Evolutionary conservation across 2,888 invertebrate genomes (phyloP), one percentile per base, ranked within the genome.

Genomic region (Hypsopygia costalis): DNA sequence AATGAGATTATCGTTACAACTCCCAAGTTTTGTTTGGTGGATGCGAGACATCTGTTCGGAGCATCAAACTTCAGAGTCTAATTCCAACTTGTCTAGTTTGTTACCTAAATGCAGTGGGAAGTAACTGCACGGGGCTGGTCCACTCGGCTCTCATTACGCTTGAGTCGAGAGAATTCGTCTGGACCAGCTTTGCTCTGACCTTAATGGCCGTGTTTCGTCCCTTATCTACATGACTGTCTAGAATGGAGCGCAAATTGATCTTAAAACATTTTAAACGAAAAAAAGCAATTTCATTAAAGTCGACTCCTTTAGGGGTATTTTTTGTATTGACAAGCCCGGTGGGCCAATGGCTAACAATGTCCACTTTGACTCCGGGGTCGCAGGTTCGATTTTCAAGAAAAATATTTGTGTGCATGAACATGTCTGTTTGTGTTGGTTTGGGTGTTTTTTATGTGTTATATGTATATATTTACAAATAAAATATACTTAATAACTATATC

Each of bases 51-150:
- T 39, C 39, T 39, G 39, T 27, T 33, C 22, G 27, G 8, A 25
- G 25, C 25, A 25, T 25, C 12, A n/a, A 16, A 39, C 27, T 33
- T 33, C 33, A 1, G 7, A 4, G 32, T 35, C 32, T 39, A 43
- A 43, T 40, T 16, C 36, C 27, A 40, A 40, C 36, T 43, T 36
- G 36, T 33, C 43, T 36, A 36, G 40, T 43, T 36, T 36, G 37
- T 35, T 43, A 40, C 40, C 39, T 40, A 36, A 43, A 36, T 40
- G 40, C 39, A 33, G 12, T 36, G 11, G 22, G 36, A 40, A 37
- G 36, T 37, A 30, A 5, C 10, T 3, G 11, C 2, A 9, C 31
- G 11, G 11, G 11, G 11, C 7, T 9, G 11, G 31, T 11, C 12
- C 11, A 16, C 16, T 12, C 40, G 28, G 11, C 35, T 35, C 34